These are phyloP conservation scores for Brachypterus glaber DNA, from an alignment of 2,888 invertebrate species.

Conservation along the genomic window DNA sequence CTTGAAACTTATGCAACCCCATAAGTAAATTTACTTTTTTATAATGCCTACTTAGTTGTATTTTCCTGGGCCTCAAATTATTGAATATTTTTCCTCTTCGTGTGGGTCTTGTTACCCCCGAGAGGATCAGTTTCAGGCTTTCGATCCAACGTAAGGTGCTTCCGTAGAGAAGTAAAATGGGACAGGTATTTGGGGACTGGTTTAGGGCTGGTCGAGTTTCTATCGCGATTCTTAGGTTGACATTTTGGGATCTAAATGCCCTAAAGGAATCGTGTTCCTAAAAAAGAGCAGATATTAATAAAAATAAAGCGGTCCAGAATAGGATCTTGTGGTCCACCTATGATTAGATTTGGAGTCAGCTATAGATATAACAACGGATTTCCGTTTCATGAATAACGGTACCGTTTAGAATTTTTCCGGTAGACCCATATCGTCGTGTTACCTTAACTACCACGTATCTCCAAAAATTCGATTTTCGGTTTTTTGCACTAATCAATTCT, in stretches of 20 bases:
- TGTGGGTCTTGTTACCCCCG: constrained; percentile 89
- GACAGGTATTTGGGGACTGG: constrained; percentile 40
- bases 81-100: constrained; percentile 82
- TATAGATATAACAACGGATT: too few species aligned
- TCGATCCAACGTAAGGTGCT: constrained; percentile 95
- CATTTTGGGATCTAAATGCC: constrained; percentile 82
- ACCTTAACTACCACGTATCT: too few species aligned
- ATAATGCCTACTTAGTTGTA: constrained; percentile 88
- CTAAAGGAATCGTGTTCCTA: constrained; percentile 90
- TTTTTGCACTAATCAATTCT: too few species aligned
- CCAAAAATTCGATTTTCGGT: too few species aligned
- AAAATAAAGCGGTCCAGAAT: too few species aligned
- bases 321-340: too few species aligned
- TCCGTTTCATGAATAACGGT: too few species aligned
- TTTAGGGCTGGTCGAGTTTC: constrained; percentile 59
- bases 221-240: constrained; percentile 67
- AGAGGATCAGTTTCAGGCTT: constrained; percentile 84
- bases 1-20: constrained; percentile 76
- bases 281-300: constrained; percentile 22
- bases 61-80: constrained; percentile 74
- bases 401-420: too few species aligned
- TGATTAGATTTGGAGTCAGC: too few species aligned
- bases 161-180: constrained; percentile 77
- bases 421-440: too few species aligned
- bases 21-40: constrained; percentile 77